Conservation (phyloP, 1,140 invertebrate species). For the Papilio polytes region DNA sequence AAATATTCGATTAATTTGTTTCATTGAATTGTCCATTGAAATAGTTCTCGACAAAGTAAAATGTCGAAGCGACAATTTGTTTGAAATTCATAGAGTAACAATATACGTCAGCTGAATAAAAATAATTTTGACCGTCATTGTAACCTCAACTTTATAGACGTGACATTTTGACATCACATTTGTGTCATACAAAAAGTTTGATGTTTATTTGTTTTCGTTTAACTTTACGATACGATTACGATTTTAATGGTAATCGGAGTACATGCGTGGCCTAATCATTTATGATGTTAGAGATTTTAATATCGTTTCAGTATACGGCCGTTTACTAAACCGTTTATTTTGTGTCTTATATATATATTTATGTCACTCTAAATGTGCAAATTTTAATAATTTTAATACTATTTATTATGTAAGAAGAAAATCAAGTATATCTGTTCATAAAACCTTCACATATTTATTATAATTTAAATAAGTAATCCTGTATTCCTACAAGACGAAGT, state of each 20-base stretch:
- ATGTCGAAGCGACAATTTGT: slow-evolving; percentile 32
- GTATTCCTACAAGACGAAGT: slow-evolving; percentile 12
- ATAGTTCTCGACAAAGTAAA: slow-evolving; percentile 27
- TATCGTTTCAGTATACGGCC: too few species aligned
- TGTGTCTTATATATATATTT: too few species aligned
- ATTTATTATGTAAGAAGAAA: too few species aligned
- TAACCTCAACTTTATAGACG: background rate
- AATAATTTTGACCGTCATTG: background rate
- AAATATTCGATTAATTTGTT: slow-evolving; percentile 30
- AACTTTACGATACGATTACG: background rate
- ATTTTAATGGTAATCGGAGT: background rate
- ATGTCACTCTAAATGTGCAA: too few species aligned
- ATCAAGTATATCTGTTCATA: background rate
- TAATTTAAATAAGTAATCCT: slow-evolving; percentile 5
- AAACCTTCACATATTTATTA: background rate
- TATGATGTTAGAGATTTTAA: too few species aligned
- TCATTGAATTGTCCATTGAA: slow-evolving; percentile 16
- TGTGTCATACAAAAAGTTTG: background rate
- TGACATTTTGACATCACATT: background rate
- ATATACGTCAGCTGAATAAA: slow-evolving; percentile 30
- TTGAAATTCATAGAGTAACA: slow-evolving; percentile 25
- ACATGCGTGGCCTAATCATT: too few species aligned
- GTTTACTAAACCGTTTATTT: too few species aligned
- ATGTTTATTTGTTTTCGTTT: background rate
- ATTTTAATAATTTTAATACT: too few species aligned